Evolutionary conservation across 2,888 invertebrate genomes (phyloP).

Genomic region (Monopis laevigella): DNA sequence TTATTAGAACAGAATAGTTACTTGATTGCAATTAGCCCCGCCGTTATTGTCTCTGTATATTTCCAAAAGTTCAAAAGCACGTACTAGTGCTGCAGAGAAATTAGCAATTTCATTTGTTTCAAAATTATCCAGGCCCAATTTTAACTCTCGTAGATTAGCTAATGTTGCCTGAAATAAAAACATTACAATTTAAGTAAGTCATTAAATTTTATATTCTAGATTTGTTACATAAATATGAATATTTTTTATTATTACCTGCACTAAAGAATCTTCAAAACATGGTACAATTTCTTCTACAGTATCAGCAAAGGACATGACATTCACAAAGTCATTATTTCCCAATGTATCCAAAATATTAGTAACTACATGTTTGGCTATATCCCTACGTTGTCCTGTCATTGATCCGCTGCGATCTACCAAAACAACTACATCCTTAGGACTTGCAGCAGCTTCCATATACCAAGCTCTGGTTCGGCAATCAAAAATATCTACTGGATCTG

Average conservation of each 20-base stretch:
- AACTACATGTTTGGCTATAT: conserved; percentile 89
- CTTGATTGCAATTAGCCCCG: conserved; percentile 72
- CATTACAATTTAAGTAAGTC: conserved; percentile 1
- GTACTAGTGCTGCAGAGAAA: conserved; percentile 87
- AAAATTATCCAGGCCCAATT: conserved; percentile 79
- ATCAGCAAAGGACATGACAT: conserved; percentile 92
- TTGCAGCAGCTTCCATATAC: conserved; percentile 98
- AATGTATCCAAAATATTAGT: conserved; percentile 94
- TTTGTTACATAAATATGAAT: not conserved
- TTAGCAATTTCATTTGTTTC: conserved; percentile 92
- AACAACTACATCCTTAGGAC: conserved; percentile 92
- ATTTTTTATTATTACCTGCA: conserved; percentile 74
- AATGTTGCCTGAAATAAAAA: conserved; percentile 76
- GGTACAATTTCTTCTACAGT: conserved; percentile 82
- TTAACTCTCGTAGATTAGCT: conserved; percentile 84
- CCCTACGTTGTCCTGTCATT: conserved; percentile 87
- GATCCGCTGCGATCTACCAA: conserved; percentile 91
- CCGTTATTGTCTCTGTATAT: conserved; percentile 69
- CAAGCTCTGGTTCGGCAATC: conserved; percentile 95
- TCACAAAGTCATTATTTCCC: conserved; percentile 97
- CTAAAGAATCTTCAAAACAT: conserved; percentile 89
- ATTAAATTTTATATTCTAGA: not conserved
- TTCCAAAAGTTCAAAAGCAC: conserved; percentile 88
- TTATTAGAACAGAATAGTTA: conserved; percentile 18
- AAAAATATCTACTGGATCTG: conserved; percentile 88